Evolutionary conservation across 2,797 vertebrate species (phyloP).

Genomic region (Rhynchotus rufescens): DNA sequence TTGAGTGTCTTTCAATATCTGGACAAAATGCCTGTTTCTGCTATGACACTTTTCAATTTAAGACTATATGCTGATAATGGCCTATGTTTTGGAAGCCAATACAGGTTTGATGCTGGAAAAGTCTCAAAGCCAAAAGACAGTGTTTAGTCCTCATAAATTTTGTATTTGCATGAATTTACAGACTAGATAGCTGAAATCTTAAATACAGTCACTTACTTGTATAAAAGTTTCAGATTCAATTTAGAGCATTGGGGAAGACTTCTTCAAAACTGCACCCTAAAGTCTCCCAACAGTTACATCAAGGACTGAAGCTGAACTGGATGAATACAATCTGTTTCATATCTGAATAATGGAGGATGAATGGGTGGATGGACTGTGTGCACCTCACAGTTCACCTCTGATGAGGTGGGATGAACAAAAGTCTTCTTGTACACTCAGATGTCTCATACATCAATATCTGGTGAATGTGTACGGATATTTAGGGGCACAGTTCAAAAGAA

Average conservation of each 20-base stretch:
- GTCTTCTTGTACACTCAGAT: not conserved
- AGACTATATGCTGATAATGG: not conserved
- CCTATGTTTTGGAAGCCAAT: not conserved
- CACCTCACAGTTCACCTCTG: not conserved
- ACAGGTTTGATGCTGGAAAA: not conserved
- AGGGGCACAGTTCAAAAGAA: not conserved
- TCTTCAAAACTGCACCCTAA: not conserved
- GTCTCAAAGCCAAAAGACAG: not conserved
- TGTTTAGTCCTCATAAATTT: not conserved
- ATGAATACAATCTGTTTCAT: not conserved
- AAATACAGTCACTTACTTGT: not conserved
- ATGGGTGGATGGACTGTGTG: not conserved
- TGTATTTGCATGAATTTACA: not conserved
- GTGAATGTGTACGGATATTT: not conserved
- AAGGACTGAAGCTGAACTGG: not conserved
- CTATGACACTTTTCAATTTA: not conserved
- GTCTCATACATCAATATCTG: not conserved
- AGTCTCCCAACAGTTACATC: not conserved
- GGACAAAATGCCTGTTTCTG: not conserved
- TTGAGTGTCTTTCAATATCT: not conserved
- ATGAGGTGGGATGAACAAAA: not conserved
- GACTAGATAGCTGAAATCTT: not conserved
- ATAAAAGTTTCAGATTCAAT: not conserved
- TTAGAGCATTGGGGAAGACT: not conserved
- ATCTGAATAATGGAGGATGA: not conserved